Evolutionary conservation across 1,140 invertebrate genomes (phyloP).

Genomic region (Drosophila lacteicornis): DNA sequence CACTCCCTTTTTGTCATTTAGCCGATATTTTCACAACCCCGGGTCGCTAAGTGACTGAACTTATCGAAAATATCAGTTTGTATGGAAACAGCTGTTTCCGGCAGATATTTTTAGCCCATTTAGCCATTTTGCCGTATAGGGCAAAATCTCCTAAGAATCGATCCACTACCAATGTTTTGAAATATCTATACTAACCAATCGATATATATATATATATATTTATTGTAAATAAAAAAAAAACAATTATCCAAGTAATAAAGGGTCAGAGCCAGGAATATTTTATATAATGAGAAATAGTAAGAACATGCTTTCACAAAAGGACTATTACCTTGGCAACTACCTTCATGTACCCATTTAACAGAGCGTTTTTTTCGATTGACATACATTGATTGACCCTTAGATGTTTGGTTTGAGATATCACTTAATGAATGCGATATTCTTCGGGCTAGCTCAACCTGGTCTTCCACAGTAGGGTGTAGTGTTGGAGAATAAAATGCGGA

Average conservation of each 20-base stretch:
- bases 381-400: slow-evolving; percentile 97
- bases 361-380: slow-evolving; percentile 96
- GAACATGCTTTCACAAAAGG: slow-evolving; percentile 19
- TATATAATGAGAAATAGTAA: background rate
- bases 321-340: slow-evolving; percentile 84
- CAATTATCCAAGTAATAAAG: no score
- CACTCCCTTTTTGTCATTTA: no score
- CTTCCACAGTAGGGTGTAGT: slow-evolving; percentile 96
- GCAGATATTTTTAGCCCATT: no score
- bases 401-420: slow-evolving; percentile 95
- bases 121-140: no score
- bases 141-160: no score
- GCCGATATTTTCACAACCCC: no score
- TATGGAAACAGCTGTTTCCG: no score
- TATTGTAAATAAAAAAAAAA: background rate
- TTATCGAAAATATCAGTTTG: no score
- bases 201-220: background rate
- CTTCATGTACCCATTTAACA: slow-evolving; percentile 97
- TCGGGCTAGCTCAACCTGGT: slow-evolving; percentile 96
- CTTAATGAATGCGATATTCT: slow-evolving; percentile 96
- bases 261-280: background rate
- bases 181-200: no score
- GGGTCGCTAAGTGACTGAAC: no score
- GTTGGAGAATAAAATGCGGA: slow-evolving; percentile 96
- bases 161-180: no score